Conservation (phyloP, 1,140 invertebrate species). For the Lanistes nyassanus region DNA sequence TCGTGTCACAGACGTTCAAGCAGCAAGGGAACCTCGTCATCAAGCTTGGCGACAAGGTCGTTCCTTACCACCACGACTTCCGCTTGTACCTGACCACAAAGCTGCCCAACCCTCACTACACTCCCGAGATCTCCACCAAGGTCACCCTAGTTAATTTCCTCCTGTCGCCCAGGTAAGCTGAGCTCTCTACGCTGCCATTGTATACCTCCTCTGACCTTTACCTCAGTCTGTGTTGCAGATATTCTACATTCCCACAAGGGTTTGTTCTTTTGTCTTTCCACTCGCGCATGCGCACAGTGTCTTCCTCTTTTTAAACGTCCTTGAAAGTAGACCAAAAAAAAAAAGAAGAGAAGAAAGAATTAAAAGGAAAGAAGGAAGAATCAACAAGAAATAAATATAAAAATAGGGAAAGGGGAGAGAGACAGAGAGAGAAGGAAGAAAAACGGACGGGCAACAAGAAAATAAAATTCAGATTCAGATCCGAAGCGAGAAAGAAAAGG, state of each 20-base stretch:
- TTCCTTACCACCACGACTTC: conserved; percentile 87
- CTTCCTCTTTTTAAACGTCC: too few species aligned
- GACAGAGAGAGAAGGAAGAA: conserved; percentile 7
- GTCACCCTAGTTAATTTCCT: conserved; percentile 92
- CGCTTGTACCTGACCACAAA: conserved; percentile 90
- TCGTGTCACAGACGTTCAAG: conserved; percentile 68
- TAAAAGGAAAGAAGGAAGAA: too few species aligned
- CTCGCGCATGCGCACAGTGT: too few species aligned
- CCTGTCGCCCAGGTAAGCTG: conserved; percentile 76
- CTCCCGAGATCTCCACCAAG: conserved; percentile 90
- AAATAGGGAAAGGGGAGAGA: conserved; percentile 1
- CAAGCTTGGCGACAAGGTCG: conserved; percentile 80
- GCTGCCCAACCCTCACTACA: conserved; percentile 89
- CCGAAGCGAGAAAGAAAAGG: not conserved
- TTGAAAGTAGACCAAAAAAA: too few species aligned
- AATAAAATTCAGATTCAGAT: not conserved
- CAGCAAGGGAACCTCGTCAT: conserved; percentile 78
- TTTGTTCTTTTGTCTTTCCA: too few species aligned
- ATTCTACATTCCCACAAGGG: too few species aligned
- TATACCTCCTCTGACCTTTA: not conserved
- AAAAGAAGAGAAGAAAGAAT: too few species aligned
- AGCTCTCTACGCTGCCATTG: too few species aligned
- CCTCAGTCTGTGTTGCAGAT: too few species aligned
- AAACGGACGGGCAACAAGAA: not conserved
- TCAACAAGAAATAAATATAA: too few species aligned